Evolutionary conservation across 2,888 invertebrate species (phyloP), one percentile per base, ranked within the genome.

Genomic region (Agrotis exclamationis): DNA sequence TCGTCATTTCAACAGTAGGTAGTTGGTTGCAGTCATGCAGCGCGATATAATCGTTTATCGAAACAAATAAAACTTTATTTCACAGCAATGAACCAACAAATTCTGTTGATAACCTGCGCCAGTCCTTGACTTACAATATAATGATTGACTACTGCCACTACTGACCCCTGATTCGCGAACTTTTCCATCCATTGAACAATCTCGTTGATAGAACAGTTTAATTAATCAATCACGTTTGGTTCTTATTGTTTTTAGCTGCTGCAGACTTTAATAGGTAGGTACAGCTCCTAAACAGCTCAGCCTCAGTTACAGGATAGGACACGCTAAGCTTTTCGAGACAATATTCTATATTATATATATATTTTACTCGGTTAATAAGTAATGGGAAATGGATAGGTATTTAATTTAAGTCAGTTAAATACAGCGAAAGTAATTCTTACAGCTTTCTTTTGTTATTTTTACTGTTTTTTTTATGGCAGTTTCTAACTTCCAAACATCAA

Each of bases 71-170:
- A 64, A 22, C 28, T 57, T 20, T 45, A 53, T 44, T 47, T 63
- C 1, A 33, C 22, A 13, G n/a, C 45, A 48, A 24, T 64, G 13
- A 45, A 51, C 5, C 14, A 24, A 57, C 11, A 28, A 63, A 63
- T 24, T 47, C 16, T n/a, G 9, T 18, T 4, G 78, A 81, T 79
- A 76, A 63, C 70, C 80, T 68, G 63, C 13, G 28, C n/a, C 54
- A 50, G 53, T 24, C 14, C 66, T 59, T 68, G 75, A 68, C 68
- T 57, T 22, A 57, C 51, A 50, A 67, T 56, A 39, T 66, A 47
- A 56, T 53, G 48, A 60, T n/a, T n/a, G n/a, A n/a, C n/a, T n/a
- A n/a, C n/a, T n/a, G n/a, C n/a, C n/a, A n/a, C 63, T 65, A 53
- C 48, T 65, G 66, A 81, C 66, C 63, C 63, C 9, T 22, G 39